Base-by-base conservation (phyloP, 2,797 vertebrate genomes). In the Sebastes aleutianus region DNA sequence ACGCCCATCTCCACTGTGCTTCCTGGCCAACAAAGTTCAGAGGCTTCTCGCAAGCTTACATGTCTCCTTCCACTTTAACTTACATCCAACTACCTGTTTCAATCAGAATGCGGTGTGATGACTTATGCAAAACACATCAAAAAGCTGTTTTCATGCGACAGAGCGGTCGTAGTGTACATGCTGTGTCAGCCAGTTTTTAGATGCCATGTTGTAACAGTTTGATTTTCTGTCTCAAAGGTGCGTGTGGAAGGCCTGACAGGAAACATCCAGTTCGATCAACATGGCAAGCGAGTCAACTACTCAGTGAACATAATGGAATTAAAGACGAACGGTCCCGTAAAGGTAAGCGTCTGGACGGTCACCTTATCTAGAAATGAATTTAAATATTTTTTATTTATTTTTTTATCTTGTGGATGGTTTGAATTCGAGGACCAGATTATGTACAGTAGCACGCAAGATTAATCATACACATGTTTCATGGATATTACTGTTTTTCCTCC, bases 231-330 rank as follows among this genome's bases (percentile, higher is more conserved):
- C 26, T 4, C 71, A 7, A 83, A 99, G 98, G 98, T 99, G 69
- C 98, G 97, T 8, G 97, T 99, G 56, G 98, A 99, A 92, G 98
- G 98, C 53, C 95, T 99, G 68, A 97, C 98, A 22, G 98, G 98
- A 86, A 99, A 99, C 92, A 99, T 99, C 91, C 99, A 99, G 90
- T 99, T 99, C 92, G 98, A 99, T 92, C 98, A 99, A 87, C 97
- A 99, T 18, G 98, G 98, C 82, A 99, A 98, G 88, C 96, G 98
- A 93, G 97, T 99, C 83, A 99, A 99, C 95, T 99, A 98, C 92
- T 98, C 97, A 4, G 98, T 99, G 86, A 99, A 99, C 43, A 95
- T 99, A 79, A 99, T 99, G 98, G 98, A 99, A 76, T 95, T 99
- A 82, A 99, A 99, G 95, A 99, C 93, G 32, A 99, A 97, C 53